Evolutionary conservation across 2,113 vertebrate genomes (phyloP), one percentile per base, ranked within the genome.

Genomic region (Upupa epops): DNA sequence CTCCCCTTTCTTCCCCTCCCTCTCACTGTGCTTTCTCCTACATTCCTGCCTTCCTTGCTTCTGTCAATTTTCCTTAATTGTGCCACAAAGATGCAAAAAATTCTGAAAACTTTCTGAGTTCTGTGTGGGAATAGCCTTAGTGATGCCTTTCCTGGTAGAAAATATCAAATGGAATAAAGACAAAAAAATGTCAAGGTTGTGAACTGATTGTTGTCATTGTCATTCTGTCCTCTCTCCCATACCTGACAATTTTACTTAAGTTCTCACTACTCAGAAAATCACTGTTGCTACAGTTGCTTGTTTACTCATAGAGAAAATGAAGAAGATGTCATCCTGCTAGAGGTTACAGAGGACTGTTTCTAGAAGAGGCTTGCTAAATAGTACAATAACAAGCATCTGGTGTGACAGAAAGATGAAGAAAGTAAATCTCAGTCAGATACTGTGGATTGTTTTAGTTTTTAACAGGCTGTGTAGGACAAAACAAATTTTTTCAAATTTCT

Each of bases 401-500:
- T 66, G 13, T 73, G 54, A 75, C 55, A 76, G 63, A 89, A 70
- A 36, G 63, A 92, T 37, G 63, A 79, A 78, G 54, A 84, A 83
- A 76, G 22, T 68, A 59, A 52, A 26, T 73, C 90, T 70, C 75
- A 70, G 25, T 8, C 49, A 55, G 18, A 49, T 71, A 48, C 10
- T 17, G 29, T 34, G 29, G 3, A 9, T 85, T 89, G 25, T 17
- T 91, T 83, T 70, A 45, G 52, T 63, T 88, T 37, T 74, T 80
- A 83, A n/a, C 42, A 83, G 28, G 6, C 16, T 70, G 7, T 45
- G 36, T 46, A 69, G n/a, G 28, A 65, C 22, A n/a, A 51, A 32
- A 73, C 3, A 48, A 89, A 42, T 8, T 52, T 76, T 95, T 89
- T 74, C 24, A 85, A 68, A 72, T 94, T 95, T 59, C 31, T 76